These are phyloP conservation scores for Adela reaumurella DNA, from an alignment of 2,888 invertebrate species.

Conservation along the genomic window DNA sequence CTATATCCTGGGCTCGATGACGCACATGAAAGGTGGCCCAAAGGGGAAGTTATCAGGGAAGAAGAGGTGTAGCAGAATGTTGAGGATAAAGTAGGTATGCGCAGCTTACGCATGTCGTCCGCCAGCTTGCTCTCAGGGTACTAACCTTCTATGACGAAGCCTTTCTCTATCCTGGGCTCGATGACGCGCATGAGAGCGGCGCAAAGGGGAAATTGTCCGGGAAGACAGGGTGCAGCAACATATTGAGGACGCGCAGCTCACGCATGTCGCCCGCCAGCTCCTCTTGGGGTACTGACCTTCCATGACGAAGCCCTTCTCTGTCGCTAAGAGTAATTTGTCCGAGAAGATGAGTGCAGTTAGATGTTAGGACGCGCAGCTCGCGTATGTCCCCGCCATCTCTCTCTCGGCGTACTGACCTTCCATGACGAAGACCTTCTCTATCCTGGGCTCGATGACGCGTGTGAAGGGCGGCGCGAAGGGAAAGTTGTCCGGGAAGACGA, in stretches of 20 bases:
- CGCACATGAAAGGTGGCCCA: conserved; percentile 81
- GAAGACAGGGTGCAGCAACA: conserved; percentile 76
- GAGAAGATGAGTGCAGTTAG: conserved; percentile 79
- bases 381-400: conserved; percentile 78
- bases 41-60: conserved; percentile 92
- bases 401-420: conserved; percentile 74
- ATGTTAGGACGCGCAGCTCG: conserved; percentile 72
- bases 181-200: conserved; percentile 80
- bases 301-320: conserved; percentile 76
- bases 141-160: conserved; percentile 85
- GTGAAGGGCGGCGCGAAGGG: conserved; percentile 87
- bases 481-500: conserved; percentile 84
- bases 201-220: conserved; percentile 88
- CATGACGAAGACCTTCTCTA: conserved; percentile 86
- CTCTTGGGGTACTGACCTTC: conserved; percentile 69
- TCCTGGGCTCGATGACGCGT: conserved; percentile 74
- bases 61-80: conserved; percentile 74
- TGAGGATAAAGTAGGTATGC: conserved; percentile 68
- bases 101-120: conserved; percentile 75
- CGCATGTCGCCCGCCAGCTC: conserved; percentile 78
- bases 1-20: conserved; percentile 75
- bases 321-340: conserved; percentile 84
- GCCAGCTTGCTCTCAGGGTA: conserved; percentile 80
- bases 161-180: conserved; percentile 76
- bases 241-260: conserved; percentile 68